Conservation (phyloP, 1,140 invertebrate species). For the Drosophila ironensis region DNA sequence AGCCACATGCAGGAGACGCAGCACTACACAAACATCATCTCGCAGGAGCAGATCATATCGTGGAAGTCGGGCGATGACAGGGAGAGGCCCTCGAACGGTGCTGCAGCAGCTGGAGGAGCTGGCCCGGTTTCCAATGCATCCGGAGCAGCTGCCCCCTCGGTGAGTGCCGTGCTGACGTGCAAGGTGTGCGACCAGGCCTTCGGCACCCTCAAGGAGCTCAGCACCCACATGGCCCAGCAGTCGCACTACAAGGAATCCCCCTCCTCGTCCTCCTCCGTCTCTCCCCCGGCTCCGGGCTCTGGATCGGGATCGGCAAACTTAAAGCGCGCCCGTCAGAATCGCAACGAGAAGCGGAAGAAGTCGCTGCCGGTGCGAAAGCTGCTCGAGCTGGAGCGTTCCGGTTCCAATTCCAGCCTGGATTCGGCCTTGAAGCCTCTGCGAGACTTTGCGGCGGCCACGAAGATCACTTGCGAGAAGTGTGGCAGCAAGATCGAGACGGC, state of each 20-base stretch:
- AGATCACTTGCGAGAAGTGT: slow-evolving; percentile 98
- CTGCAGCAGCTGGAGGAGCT: background rate
- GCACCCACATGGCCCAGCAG: slow-evolving; percentile 99
- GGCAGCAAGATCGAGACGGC: slow-evolving; percentile 96
- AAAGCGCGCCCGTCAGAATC: slow-evolving; percentile 91
- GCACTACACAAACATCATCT: slow-evolving; percentile 98
- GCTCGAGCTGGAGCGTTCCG: slow-evolving; percentile 93
- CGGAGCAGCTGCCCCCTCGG: slow-evolving; percentile 85
- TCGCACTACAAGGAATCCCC: slow-evolving; percentile 97
- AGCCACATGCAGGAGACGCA: slow-evolving; percentile 99
- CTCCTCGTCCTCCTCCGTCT: slow-evolving; percentile 63
- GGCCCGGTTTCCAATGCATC: slow-evolving; percentile 18
- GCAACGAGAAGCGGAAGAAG: slow-evolving; percentile 94
- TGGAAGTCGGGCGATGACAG: slow-evolving; percentile 94
- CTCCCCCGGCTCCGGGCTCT: background rate
- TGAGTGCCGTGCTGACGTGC: slow-evolving; percentile 93
- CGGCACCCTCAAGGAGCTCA: slow-evolving; percentile 96
- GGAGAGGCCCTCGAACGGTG: slow-evolving; percentile 37
- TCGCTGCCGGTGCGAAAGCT: slow-evolving; percentile 95
- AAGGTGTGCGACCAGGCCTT: slow-evolving; percentile 99
- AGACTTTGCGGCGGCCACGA: slow-evolving; percentile 85
- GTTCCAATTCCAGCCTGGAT: slow-evolving; percentile 83
- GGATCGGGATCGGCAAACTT: no score
- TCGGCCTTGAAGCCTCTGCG: slow-evolving; percentile 87
- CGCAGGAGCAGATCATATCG: slow-evolving; percentile 97